phyloP scores from a whole-genome alignment of 2,113 vertebrate species.

The Zapornia atra region DNA sequence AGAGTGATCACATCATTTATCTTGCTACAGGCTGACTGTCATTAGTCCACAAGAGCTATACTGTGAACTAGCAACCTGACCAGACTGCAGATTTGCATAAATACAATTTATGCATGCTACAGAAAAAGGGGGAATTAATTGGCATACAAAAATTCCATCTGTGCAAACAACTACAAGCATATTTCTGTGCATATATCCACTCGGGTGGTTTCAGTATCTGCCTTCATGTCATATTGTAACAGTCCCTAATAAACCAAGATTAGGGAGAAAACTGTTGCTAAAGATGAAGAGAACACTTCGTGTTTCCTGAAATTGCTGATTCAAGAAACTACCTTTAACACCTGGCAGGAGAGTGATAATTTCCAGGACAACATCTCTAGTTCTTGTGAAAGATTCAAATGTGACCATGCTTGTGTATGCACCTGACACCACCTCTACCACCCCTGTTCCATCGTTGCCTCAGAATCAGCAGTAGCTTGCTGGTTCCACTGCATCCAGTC shows the following conservation, averaged over 20 bases:
- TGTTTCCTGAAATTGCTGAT: neutral
- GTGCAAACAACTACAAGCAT: neutral
- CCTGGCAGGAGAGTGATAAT: neutral
- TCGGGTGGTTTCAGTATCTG: neutral
- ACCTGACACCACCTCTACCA: neutral
- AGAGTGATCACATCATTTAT: neutral
- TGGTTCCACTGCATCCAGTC: neutral
- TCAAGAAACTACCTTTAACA: neutral
- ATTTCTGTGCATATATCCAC: neutral
- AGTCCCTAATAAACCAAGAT: neutral
- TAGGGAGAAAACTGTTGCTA: neutral
- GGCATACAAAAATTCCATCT: constrained; percentile 38
- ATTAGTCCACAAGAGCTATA: neutral
- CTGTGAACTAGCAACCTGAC: neutral
- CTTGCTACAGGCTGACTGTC: neutral
- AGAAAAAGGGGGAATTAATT: constrained; percentile 10
- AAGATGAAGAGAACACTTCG: neutral
- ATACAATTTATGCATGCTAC: neutral
- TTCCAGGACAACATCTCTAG: neutral
- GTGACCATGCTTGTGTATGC: neutral
- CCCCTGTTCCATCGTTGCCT: neutral
- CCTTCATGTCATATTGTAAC: neutral
- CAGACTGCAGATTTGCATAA: constrained; percentile 51
- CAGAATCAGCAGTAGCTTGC: neutral
- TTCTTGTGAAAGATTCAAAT: neutral